Evolutionary conservation across 2,797 vertebrate genomes (phyloP), one percentile per base, ranked within the genome.

Genomic region (Sandelia bainsii): DNA sequence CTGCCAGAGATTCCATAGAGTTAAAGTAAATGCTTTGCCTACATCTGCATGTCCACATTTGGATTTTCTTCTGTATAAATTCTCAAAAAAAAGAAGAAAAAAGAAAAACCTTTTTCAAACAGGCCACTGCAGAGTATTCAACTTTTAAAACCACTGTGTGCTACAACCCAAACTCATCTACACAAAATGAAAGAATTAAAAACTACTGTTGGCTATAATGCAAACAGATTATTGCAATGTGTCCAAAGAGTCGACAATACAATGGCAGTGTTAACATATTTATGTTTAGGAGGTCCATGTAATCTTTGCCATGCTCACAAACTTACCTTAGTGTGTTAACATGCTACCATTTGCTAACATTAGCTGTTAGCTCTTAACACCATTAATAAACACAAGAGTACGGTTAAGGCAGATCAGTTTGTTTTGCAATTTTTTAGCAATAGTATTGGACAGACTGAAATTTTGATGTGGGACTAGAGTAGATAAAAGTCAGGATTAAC

Each of bases 111-210:
- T 34, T 34, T 34, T 34, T 34, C 3, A 34, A 8, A 34, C 32
- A 34, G 32, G 32, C 32, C 42, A 20, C 19, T 62, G 25, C n/a
- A 37, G 17, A 52, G 11, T 25, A 37, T 60, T 70, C 48, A 48
- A 77, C 72, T 66, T 72, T 74, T 27, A 72, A 51, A 57, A 69
- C 53, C 22, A 14, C 29, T 10, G 22, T 49, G 48, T 60, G 34
- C 40, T 25, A 22, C 62, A 67, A 57, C 22, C 52, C 1, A 11
- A 59, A 50, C 44, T n/a, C 16, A 57, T 46, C 39, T 23, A 22
- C 17, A 37, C 54, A 62, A 44, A 57, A 62, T 48, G 6, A 51
- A 46, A 48, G 29, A 54, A 22, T 14, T 49, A 11, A 69, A 77
- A 57, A 42, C 1, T 4, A 5, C 19, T 32, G 32, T 56, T 60